Evolutionary conservation across 1,140 invertebrate genomes (phyloP).

Genomic region (Hydropsyche tenuis): DNA sequence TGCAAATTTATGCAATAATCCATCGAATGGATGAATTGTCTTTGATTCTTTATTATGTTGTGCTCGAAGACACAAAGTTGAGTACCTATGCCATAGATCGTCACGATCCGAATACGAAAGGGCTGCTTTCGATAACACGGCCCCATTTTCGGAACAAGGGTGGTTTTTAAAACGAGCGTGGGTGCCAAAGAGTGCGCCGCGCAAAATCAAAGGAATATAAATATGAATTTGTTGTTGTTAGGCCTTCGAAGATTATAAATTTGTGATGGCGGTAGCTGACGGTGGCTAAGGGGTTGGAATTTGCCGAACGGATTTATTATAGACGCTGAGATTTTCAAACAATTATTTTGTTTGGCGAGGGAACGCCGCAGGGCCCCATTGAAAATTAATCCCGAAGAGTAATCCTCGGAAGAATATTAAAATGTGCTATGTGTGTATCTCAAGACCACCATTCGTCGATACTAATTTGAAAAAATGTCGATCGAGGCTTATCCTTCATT

Average conservation of each 20-base stretch:
- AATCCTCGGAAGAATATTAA: slow-evolving; percentile 38
- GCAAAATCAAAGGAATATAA: slow-evolving; percentile 50
- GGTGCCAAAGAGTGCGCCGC: slow-evolving; percentile 46
- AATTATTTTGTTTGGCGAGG: slow-evolving; percentile 48
- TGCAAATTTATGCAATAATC: too few species aligned
- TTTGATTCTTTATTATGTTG: too few species aligned
- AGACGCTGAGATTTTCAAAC: slow-evolving; percentile 46
- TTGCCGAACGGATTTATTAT: slow-evolving; percentile 44
- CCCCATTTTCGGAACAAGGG: not conserved
- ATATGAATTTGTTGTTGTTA: slow-evolving; percentile 48
- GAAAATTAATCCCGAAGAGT: slow-evolving; percentile 34
- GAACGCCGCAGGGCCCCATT: slow-evolving; percentile 40
- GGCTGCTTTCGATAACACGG: slow-evolving; percentile 29
- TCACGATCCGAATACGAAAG: slow-evolving; percentile 40
- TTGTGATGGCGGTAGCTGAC: slow-evolving; percentile 21
- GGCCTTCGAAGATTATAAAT: slow-evolving; percentile 50
- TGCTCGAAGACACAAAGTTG: too few species aligned
- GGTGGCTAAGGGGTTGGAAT: slow-evolving; percentile 41
- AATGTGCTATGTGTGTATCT: not conserved
- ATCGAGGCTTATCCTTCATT: too few species aligned
- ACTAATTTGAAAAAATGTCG: not conserved
- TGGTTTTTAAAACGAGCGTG: slow-evolving; percentile 4
- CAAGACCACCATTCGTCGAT: not conserved
- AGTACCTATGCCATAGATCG: too few species aligned
- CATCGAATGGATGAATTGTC: too few species aligned